Percentiles rank a stretch among this genome's conserved stretches.
These are phyloP conservation scores for Sesamia nonagrioides DNA, from an alignment of 1,140 invertebrate species.

Conservation along the genomic window DNA sequence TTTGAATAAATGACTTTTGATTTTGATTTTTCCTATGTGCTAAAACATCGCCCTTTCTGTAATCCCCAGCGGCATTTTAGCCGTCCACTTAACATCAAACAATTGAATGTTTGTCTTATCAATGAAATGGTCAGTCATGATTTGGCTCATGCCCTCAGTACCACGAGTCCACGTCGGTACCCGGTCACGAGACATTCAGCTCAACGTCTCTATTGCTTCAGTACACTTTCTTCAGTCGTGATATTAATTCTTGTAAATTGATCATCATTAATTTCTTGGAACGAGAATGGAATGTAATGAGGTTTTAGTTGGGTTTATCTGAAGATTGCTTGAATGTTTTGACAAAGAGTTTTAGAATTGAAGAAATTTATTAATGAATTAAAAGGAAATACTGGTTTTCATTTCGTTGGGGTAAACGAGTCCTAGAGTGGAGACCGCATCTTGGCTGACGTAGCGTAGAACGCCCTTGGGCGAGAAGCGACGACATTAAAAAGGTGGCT, in stretches of 20 bases:
- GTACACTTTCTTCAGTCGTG: conserved; percentile 39
- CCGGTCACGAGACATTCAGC: conserved; percentile 40
- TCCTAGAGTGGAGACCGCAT: too few species aligned
- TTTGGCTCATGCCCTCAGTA: conserved; percentile 48
- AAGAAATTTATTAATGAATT: too few species aligned
- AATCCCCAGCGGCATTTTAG: conserved; percentile 19
- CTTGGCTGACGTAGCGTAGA: too few species aligned
- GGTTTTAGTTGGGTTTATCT: conserved; percentile 11
- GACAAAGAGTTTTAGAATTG: too few species aligned
- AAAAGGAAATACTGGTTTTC: too few species aligned
- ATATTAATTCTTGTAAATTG: conserved; percentile 5
- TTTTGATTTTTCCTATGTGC: too few species aligned
- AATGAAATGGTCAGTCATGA: conserved; percentile 57
- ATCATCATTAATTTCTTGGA: background rate
- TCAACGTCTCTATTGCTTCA: conserved; percentile 34
- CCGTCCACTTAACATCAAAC: conserved; percentile 50
- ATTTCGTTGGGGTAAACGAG: too few species aligned
- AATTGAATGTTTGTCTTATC: conserved; percentile 62
- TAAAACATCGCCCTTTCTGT: background rate
- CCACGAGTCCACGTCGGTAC: conserved; percentile 30
- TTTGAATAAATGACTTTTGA: too few species aligned
- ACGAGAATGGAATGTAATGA: conserved; percentile 36
- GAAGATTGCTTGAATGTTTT: background rate
- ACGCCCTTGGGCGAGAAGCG: too few species aligned
- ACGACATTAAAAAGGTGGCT: too few species aligned